A percentile compares a stretch with the other conserved stretches of the same genome.
phyloP scores from a whole-genome alignment of 1,140 invertebrate species.

The Bombus sylvicola region DNA sequence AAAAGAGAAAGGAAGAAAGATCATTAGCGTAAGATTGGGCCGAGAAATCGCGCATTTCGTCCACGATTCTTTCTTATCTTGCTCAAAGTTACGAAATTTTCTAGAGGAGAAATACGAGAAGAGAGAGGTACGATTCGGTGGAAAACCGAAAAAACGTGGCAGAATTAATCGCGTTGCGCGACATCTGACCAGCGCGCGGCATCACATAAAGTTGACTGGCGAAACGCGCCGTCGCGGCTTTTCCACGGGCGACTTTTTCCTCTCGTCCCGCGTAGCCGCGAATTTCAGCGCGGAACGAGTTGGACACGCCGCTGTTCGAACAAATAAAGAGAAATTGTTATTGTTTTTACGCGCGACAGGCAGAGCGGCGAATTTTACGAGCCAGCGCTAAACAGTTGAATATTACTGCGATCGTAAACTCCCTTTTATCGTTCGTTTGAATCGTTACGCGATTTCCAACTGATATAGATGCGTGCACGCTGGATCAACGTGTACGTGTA shows the following conservation, averaged over 20 bases:
- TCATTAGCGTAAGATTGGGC: too few relatives aligned
- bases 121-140: too few relatives aligned
- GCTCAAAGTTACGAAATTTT: too few relatives aligned
- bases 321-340: slow-evolving; percentile 63
- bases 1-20: too few relatives aligned
- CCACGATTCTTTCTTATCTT: too few relatives aligned
- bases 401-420: slow-evolving; percentile 70
- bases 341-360: slow-evolving; percentile 68
- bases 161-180: not conserved
- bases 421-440: slow-evolving; percentile 67
- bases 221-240: slow-evolving; percentile 36
- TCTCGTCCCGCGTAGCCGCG: not conserved
- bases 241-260: slow-evolving; percentile 19
- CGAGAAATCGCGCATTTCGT: too few relatives aligned
- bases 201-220: not conserved
- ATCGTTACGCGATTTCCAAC: slow-evolving; percentile 67
- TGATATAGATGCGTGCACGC: slow-evolving; percentile 37
- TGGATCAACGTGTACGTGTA: too few relatives aligned
- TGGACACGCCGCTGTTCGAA: not conserved
- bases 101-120: too few relatives aligned
- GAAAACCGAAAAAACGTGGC: too few relatives aligned
- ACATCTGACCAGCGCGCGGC: too few relatives aligned
- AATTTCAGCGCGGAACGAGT: slow-evolving; percentile 31
- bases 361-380: slow-evolving; percentile 69
- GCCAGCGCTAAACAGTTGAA: slow-evolving; percentile 68